phyloP scores from a whole-genome alignment of 2,888 invertebrate genomes.

The Odontomyia ornata region DNA sequence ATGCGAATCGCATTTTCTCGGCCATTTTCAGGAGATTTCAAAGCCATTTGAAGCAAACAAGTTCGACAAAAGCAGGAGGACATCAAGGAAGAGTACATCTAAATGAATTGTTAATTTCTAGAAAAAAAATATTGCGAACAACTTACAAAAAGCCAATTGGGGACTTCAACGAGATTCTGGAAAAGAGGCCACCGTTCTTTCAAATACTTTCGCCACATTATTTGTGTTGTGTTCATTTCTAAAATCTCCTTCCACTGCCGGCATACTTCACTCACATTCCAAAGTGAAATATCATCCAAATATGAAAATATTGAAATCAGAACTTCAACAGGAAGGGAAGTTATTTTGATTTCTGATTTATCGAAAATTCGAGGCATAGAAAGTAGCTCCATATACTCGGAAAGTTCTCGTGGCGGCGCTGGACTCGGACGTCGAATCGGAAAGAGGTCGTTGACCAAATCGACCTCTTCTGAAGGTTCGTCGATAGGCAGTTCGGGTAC shows the following conservation, averaged over 20 bases:
- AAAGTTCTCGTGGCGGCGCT: slow-evolving; percentile 57
- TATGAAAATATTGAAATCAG: slow-evolving; percentile 87
- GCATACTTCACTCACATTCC: slow-evolving; percentile 89
- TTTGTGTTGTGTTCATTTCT: slow-evolving; percentile 77
- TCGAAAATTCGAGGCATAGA: slow-evolving; percentile 56
- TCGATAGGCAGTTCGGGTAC: not conserved
- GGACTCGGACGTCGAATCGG: slow-evolving; percentile 54
- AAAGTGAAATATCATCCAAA: slow-evolving; percentile 90
- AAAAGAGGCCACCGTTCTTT: slow-evolving; percentile 87
- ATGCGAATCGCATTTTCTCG: slow-evolving; percentile 85
- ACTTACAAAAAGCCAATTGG: slow-evolving; percentile 80
- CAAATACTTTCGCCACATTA: slow-evolving; percentile 83
- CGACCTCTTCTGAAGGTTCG: slow-evolving; percentile 35
- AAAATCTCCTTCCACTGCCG: slow-evolving; percentile 84
- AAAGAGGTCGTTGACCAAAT: slow-evolving; percentile 56
- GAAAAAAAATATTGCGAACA: slow-evolving; percentile 21
- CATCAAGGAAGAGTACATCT: slow-evolving; percentile 75
- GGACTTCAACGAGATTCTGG: slow-evolving; percentile 74
- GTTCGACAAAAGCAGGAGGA: slow-evolving; percentile 86
- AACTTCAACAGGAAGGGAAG: slow-evolving; percentile 68
- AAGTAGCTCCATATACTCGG: slow-evolving; percentile 59
- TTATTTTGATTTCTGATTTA: slow-evolving; percentile 54
- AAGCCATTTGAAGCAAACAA: slow-evolving; percentile 86
- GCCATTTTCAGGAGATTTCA: slow-evolving; percentile 72
- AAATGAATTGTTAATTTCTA: slow-evolving; percentile 54